Evolutionary conservation across 2,113 vertebrate genomes (phyloP), one percentile per base, ranked within the genome.

Genomic region (Dipodomys merriami): DNA sequence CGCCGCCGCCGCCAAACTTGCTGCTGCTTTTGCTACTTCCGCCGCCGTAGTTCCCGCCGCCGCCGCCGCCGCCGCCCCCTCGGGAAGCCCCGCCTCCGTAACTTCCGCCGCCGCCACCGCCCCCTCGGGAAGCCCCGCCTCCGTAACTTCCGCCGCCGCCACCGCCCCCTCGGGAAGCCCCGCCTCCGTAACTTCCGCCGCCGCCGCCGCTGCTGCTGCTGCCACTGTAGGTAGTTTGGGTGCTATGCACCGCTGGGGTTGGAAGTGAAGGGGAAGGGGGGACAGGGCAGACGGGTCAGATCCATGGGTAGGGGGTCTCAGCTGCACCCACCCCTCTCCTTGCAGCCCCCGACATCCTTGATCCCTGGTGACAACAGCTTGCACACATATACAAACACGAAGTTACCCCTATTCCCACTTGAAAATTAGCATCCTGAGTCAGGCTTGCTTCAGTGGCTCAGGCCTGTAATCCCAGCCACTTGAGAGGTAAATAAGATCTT

Each of bases 231-330:
- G 94, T 73, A 0, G 96, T 95, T 80, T 94, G 96, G 86, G 97
- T 98, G 90, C 97, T 98, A 72, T 98, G 97, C 93, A 98, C 98
- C 0, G 98, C 98, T 98, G 97, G 39, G 53, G 53, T 57, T 13
- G 53, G 15, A 57, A 57, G 53, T 49, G 53, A 4, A 13, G 53
- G 83, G 92, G 60, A 7, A 22, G 25, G 94, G 5, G 83, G 19
- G 5, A 19, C 35, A 30, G 15, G 2, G 20, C n/a, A 7, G 6
- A 29, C 0, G 0, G 11, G 19, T 91, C 81, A 82, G 83, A 68
- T 39, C n/a, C n/a, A 22, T 1, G 12, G 4, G 5, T 30, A 4
- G 16, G 16, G 33, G 16, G 5, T 2, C 71, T 46, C 0, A 0
- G 18, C 18, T 10, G 71, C 53, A 53, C 72, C 65, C 22, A 7